Percentiles rank a stretch among this genome's conserved stretches.
Conservation (phyloP, 2,888 invertebrate species). For the Asteroscopus sphinx region DNA sequence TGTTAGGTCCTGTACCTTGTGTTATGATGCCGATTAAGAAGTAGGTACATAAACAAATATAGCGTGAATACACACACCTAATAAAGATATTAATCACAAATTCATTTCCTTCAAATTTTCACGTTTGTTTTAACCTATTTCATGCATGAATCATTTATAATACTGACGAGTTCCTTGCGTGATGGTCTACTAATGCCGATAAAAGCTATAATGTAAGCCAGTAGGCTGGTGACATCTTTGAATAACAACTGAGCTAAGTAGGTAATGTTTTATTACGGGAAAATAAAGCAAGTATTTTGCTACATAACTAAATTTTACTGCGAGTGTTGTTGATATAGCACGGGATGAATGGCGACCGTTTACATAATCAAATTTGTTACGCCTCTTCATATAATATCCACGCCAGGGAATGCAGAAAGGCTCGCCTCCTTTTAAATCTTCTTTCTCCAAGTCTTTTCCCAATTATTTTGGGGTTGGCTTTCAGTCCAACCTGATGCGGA, state of each 20-base stretch:
- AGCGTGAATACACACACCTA: not conserved
- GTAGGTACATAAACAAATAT: not conserved
- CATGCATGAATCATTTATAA: slow-evolving; percentile 30
- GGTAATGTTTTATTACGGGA: slow-evolving; percentile 20
- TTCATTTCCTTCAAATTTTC: slow-evolving; percentile 24
- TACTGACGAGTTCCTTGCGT: slow-evolving; percentile 40
- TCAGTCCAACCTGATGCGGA: too few relatives aligned
- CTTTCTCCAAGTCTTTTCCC: too few relatives aligned
- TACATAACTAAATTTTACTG: slow-evolving; percentile 11
- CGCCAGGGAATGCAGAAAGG: slow-evolving; percentile 3
- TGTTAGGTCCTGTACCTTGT: too few relatives aligned
- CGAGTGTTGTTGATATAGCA: slow-evolving; percentile 19
- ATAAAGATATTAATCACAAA: not conserved
- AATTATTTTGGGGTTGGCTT: too few relatives aligned
- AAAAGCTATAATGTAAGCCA: slow-evolving; percentile 12
- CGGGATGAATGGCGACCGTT: slow-evolving; percentile 29
- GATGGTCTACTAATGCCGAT: slow-evolving; percentile 25
- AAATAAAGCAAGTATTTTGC: slow-evolving; percentile 10
- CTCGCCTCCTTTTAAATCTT: too few relatives aligned
- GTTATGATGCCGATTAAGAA: too few relatives aligned
- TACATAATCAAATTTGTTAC: slow-evolving; percentile 35
- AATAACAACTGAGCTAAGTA: slow-evolving; percentile 14
- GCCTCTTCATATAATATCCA: slow-evolving; percentile 32
- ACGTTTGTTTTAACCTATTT: slow-evolving; percentile 18
- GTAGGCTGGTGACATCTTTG: slow-evolving; percentile 35